These are phyloP conservation scores for Anthoscopus minutus DNA, from an alignment of 2,113 vertebrate genomes.

Conservation along the genomic window DNA sequence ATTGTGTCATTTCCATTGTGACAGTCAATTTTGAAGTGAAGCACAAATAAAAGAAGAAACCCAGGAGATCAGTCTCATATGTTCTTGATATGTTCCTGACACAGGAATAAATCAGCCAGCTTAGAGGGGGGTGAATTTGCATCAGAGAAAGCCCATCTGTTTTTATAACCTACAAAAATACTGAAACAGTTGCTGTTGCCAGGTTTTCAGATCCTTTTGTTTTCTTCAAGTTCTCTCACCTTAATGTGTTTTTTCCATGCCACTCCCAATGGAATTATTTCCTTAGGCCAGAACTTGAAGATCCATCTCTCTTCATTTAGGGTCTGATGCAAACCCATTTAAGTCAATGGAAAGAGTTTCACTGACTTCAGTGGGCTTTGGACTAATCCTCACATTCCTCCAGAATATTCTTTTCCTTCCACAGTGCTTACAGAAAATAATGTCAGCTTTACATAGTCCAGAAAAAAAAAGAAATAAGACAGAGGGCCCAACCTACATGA, in stretches of 20 bases:
- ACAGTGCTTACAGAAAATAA: not conserved
- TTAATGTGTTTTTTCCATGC: conserved; percentile 28
- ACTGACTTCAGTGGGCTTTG: conserved; percentile 11
- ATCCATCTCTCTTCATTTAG: conserved; percentile 15
- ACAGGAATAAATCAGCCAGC: not conserved
- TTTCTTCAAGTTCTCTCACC: not conserved
- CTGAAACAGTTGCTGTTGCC: not conserved
- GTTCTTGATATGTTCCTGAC: not conserved
- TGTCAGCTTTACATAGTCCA: not conserved
- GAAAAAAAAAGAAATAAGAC: not conserved
- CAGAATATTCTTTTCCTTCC: not conserved
- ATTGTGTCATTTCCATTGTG: conserved; percentile 45
- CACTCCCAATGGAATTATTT: not conserved
- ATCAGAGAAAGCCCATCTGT: not conserved
- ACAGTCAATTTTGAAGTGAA: conserved; percentile 3
- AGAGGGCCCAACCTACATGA: not conserved
- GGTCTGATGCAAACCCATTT: not conserved
- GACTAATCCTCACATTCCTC: conserved; percentile 8
- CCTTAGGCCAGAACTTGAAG: not conserved
- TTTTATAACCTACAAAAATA: not conserved
- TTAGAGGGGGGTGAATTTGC: not conserved
- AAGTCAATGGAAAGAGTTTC: conserved; percentile 26
- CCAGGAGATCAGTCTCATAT: not conserved
- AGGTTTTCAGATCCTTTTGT: conserved; percentile 13
- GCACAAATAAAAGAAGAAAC: not conserved